These are phyloP conservation scores for Tanypteryx hageni DNA, from an alignment of 2,888 invertebrate genomes.

Conservation along the genomic window DNA sequence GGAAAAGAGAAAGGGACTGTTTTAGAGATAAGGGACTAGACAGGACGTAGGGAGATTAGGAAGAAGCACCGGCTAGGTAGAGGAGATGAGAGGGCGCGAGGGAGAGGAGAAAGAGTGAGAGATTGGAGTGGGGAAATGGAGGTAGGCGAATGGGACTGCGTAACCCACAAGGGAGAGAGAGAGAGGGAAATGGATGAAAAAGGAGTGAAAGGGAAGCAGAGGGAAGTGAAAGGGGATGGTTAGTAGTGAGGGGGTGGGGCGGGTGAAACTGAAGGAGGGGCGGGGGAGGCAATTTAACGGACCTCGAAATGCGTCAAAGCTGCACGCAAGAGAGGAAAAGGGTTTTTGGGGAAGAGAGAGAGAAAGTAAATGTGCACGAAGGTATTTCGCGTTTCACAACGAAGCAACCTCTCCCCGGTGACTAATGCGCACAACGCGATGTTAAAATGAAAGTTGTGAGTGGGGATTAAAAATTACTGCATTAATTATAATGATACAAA, in stretches of 20 bases:
- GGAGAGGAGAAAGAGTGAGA: not conserved
- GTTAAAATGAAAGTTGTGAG: not conserved
- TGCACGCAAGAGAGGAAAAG: not conserved
- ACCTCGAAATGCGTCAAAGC: slow-evolving; percentile 22
- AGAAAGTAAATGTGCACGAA: not conserved
- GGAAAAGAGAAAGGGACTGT: not conserved
- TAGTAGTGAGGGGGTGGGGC: not conserved
- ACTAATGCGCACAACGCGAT: not conserved
- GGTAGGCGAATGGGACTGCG: not conserved
- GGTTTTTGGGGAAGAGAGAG: not conserved
- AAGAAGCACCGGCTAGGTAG: not conserved
- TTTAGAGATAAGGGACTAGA: not conserved
- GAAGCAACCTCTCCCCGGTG: not conserved
- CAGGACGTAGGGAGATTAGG: not conserved
- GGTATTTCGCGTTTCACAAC: not conserved
- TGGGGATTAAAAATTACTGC: too few relatives aligned
- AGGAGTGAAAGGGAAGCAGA: not conserved
- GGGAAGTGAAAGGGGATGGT: not conserved
- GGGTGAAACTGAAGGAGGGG: not conserved
- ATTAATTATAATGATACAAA: too few relatives aligned
- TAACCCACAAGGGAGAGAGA: not conserved
- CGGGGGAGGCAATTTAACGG: slow-evolving; percentile 15
- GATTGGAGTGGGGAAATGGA: not conserved
- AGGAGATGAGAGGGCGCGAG: not conserved
- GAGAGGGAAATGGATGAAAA: not conserved